Evolutionary conservation across 2,888 invertebrate genomes (phyloP), one percentile per base, ranked within the genome.

Genomic region (Rhorus exstirpatorius): DNA sequence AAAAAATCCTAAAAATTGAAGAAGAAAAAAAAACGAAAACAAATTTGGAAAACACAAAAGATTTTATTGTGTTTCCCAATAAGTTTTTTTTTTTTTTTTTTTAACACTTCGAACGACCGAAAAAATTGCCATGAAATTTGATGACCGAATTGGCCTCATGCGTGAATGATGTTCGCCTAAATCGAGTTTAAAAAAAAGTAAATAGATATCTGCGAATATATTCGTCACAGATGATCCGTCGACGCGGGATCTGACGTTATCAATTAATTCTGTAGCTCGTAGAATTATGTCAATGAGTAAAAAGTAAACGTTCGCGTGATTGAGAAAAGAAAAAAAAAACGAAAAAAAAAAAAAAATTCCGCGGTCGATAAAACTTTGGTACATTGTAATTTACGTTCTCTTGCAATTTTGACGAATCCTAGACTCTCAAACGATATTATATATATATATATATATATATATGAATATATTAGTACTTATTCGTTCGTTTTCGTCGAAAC

Each of bases 191-290:
- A 38, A 7, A 17, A 53, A 41, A 60, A 44, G 60, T 41, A 38
- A 49, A 68, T 53, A 81, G 55, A 41, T 81, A 71, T 71, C 71
- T 41, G 71, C 77, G 68, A 76, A 81, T 81, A 84, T 84, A 84
- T 81, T 83, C 81, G 85, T 81, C 84, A 84, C 79, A 61, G 81
- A 55, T 83, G 83, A 76, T 60, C 80, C 70, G 77, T 83, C 82
- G 67, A 74, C 60, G 78, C 81, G 71, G 74, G 86, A 83, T 86
- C 84, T 76, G 85, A 68, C 83, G 86, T 89, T 88, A 87, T 84
- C 75, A 55, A 88, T 83, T 85, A 38, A 86, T 86, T 86, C 81
- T 72, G 71, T 72, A 77, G 67, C 17, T 51, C 12, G 51, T 81
- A 81, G 81, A 24, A 72, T 71, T 75, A 65, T 55, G 53, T 46